Evolutionary conservation across 1,140 invertebrate species (phyloP), one percentile per base, ranked within the genome.

Genomic region (Neelides sp.): DNA sequence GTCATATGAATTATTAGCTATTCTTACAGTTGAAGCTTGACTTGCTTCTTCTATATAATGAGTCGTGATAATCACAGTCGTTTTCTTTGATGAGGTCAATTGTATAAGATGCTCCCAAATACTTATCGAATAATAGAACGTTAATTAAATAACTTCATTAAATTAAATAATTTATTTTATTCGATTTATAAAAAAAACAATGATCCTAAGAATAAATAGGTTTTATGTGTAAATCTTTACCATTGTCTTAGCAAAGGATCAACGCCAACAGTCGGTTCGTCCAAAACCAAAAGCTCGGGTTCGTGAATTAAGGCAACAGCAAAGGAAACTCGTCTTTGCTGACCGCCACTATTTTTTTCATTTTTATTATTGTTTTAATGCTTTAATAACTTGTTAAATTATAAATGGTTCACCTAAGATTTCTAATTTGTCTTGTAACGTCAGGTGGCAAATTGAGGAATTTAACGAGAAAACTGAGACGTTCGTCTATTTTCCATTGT

Each of bases 381-480:
- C n/a, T n/a, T 19, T 4, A n/a, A 19, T 1, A 23, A 19, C 8
- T 20, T 20, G n/a, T n/a, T n/a, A n/a, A n/a, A n/a, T n/a, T n/a
- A n/a, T n/a, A n/a, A n/a, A n/a, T n/a, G n/a, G 17, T 17, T 23
- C 61, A 84, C 82, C 83, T 89, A 19, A 76, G 62, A 45, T 69
- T 32, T 28, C 34, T 13, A 72, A 62, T 52, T 70, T n/a, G n/a
- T n/a, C 62, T 40, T 64, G 57, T 69, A 76, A 74, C 71, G 32
- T 73, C 72, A 59, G 78, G 74, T 34, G 82, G 80, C 27, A 84
- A 65, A 66, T 90, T 83, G 2, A 93, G 73, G 65, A 97, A 91
- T 61, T 86, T 80, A 0, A 94, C 65, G 3, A 97, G 72, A 69
- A 95, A 95, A 53, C 83, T 76, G 44, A 87, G 76, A 67, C 83